Conservation (phyloP, 1,140 invertebrate genomes). For the Xylocopa sonorina region DNA sequence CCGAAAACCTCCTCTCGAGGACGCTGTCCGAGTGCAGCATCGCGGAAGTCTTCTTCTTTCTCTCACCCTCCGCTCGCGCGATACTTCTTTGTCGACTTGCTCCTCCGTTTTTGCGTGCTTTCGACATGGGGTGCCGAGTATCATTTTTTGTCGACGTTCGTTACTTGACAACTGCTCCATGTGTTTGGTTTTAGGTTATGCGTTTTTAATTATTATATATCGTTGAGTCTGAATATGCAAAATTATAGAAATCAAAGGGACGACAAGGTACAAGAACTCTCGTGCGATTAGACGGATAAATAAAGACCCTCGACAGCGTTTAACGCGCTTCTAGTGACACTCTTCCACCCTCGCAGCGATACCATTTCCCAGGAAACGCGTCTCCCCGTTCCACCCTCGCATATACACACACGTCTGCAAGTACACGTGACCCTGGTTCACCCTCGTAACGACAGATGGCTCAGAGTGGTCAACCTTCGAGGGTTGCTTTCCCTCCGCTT, state of each 20-base stretch:
- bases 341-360: not conserved
- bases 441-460: constrained; percentile 44
- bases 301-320: not conserved
- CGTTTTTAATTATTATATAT: too few relatives aligned
- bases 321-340: constrained; percentile 3
- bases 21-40: constrained; percentile 50
- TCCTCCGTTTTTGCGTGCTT: too few relatives aligned
- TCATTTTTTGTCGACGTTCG: too few relatives aligned
- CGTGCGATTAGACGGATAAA: not conserved
- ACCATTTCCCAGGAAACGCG: too few relatives aligned
- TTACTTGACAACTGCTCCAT: too few relatives aligned
- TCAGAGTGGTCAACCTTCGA: constrained; percentile 36
- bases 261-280: not conserved
- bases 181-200: too few relatives aligned
- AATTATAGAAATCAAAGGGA: too few relatives aligned
- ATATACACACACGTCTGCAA: not conserved
- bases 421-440: constrained; percentile 40
- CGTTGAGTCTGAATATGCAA: too few relatives aligned
- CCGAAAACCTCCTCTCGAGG: constrained; percentile 33
- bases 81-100: not conserved
- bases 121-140: too few relatives aligned
- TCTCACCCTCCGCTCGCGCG: not conserved
- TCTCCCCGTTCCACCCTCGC: not conserved
- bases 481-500: not conserved
- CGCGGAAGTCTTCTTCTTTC: constrained; percentile 47